Conservation (phyloP, 2,113 vertebrate genomes). For the Syngnathus typhle region DNA sequence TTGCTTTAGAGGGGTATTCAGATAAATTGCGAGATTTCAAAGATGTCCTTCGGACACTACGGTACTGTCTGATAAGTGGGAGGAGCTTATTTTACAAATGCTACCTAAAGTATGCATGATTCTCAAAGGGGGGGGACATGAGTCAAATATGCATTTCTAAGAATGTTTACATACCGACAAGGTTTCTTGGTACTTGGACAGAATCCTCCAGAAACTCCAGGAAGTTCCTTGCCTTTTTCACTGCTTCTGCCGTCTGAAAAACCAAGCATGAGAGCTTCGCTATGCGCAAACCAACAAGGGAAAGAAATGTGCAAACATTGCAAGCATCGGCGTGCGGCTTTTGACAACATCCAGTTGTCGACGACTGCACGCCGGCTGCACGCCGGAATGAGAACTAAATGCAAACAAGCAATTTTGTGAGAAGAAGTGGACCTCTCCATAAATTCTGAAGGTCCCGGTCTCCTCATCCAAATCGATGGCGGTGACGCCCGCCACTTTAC, state of each 20-base stretch:
- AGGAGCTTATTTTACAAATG: too few relatives aligned
- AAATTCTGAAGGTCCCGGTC: slow-evolving; percentile 84
- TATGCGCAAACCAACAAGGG: not conserved
- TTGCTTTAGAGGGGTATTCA: too few relatives aligned
- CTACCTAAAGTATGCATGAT: not conserved
- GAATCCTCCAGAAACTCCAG: slow-evolving; percentile 86
- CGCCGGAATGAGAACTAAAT: too few relatives aligned
- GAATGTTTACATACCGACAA: slow-evolving; percentile 76
- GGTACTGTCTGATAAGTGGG: too few relatives aligned
- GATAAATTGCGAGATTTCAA: too few relatives aligned
- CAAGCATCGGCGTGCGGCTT: too few relatives aligned
- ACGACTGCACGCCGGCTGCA: not conserved
- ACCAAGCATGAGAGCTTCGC: not conserved
- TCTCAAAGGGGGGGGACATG: not conserved
- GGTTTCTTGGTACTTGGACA: slow-evolving; percentile 82
- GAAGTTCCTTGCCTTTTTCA: slow-evolving; percentile 79
- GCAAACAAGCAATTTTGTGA: not conserved
- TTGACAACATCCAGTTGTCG: too few relatives aligned
- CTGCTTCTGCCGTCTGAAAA: slow-evolving; percentile 78
- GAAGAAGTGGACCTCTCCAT: slow-evolving; percentile 75
- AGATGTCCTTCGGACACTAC: too few relatives aligned
- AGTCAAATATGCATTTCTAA: not conserved
- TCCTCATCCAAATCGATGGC: slow-evolving; percentile 87
- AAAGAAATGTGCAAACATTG: too few relatives aligned
- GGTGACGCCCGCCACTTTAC: slow-evolving; percentile 81